Evolutionary conservation across 2,888 invertebrate species (phyloP), one percentile per base, ranked within the genome.

Genomic region (Caenorhabditis zanzibari): DNA sequence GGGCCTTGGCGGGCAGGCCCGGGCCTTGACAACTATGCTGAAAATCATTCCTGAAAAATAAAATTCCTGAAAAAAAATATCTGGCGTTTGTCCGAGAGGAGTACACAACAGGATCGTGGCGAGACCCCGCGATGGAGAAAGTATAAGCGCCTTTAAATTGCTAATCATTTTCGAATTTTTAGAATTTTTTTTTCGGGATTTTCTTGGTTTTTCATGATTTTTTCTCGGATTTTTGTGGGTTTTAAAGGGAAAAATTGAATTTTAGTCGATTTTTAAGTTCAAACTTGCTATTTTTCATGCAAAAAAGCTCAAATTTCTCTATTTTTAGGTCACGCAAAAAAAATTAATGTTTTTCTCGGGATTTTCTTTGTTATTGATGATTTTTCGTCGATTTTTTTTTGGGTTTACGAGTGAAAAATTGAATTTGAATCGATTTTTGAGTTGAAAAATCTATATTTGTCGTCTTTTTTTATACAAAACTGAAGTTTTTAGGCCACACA

Each of bases 31-130:
- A n/a, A n/a, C n/a, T n/a, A n/a, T n/a, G n/a, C n/a, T n/a, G n/a
- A n/a, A n/a, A n/a, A n/a, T n/a, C n/a, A n/a, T n/a, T 5, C 7
- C 28, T 56, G 56, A 24, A 56, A 56, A 56, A 26, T 56, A 56
- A 56, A 56, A 26, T 56, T 26, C 22, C 12, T 26, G 14, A 7
- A 38, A 38, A 61, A 19, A 22, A n/a, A n/a, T 6, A n/a, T n/a
- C 19, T 49, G 49, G 10, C n/a, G 6, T 2, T 49, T 49, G 49
- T 49, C 49, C 49, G 49, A 49, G 49, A 49, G 49, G 49, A 49
- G 19, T 49, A 49, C 49, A 49, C 49, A 22, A n/a, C 0, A 6
- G 49, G 19, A 38, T 49, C 49, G 49, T 49, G 49, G 49, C 49
- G 49, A 49, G 19, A 49, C 19, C 19, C 49, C 5, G 19, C 19